These are phyloP conservation scores for Phalera bucephala DNA, from an alignment of 2,888 invertebrate genomes.

Conservation along the genomic window DNA sequence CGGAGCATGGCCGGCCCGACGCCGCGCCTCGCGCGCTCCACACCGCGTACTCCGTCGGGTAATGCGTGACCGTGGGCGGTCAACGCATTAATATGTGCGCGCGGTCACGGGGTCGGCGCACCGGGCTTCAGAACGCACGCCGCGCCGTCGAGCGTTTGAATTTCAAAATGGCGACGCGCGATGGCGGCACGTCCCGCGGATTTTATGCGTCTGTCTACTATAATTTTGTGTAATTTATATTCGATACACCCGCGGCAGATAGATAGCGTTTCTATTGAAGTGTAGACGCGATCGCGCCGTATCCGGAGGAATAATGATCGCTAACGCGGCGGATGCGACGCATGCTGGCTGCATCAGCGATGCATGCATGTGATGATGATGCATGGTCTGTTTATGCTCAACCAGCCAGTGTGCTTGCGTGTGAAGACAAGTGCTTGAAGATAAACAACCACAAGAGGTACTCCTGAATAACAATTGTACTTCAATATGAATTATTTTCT, in stretches of 20 bases:
- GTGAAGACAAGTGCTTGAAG: conserved; percentile 43
- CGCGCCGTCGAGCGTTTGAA: conserved; percentile 39
- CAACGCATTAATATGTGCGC: conserved; percentile 74
- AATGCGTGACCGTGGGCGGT: conserved; percentile 73
- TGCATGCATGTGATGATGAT: conserved; percentile 51
- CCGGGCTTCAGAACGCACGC: conserved; percentile 54
- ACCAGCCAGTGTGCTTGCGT: conserved; percentile 42
- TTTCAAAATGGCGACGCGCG: conserved; percentile 55
- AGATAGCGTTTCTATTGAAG: conserved; percentile 73
- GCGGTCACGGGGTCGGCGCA: conserved; percentile 77
- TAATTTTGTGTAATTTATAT: conserved; percentile 78
- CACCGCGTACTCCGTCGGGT: conserved; percentile 58
- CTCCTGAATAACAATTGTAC: conserved; percentile 43
- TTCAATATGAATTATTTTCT: background rate
- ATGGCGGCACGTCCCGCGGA: conserved; percentile 52
- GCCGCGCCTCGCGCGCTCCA: conserved; percentile 36
- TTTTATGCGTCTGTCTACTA: conserved; percentile 64
- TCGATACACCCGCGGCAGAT: conserved; percentile 67
- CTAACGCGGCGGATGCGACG: conserved; percentile 51
- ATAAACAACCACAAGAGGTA: conserved; percentile 40
- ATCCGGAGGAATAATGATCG: conserved; percentile 72
- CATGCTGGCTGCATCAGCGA: conserved; percentile 45
- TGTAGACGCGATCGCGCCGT: conserved; percentile 55
- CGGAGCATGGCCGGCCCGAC: conserved; percentile 28
- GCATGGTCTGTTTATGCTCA: conserved; percentile 45